Evolutionary conservation across 2,797 vertebrate species (phyloP).

Genomic region (Sebastes dallii): DNA sequence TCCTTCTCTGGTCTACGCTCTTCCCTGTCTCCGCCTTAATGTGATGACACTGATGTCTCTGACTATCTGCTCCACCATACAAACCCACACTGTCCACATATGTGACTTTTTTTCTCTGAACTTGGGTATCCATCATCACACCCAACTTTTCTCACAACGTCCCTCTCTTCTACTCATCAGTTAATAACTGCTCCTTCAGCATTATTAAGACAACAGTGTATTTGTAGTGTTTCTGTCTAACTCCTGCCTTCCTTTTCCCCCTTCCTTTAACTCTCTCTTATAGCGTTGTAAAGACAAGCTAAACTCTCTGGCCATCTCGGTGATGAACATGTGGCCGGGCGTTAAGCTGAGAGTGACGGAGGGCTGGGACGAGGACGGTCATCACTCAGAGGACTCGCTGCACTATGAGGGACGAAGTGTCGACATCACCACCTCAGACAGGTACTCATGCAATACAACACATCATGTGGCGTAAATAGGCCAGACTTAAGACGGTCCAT

Average conservation of each 20-base stretch:
- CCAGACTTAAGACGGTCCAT: background rate
- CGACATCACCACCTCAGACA: conserved; percentile 98
- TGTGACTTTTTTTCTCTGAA: background rate
- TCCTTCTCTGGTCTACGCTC: background rate
- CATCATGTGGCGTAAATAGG: background rate
- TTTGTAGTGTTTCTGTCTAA: conserved; percentile 7
- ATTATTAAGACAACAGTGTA: background rate
- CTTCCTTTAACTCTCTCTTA: background rate
- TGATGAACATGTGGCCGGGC: conserved; percentile 99
- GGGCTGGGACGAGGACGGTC: conserved; percentile 98
- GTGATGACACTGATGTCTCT: background rate
- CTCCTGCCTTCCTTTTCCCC: background rate
- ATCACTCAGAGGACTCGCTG: conserved; percentile 95
- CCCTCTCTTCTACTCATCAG: background rate
- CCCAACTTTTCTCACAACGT: background rate
- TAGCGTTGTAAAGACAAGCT: conserved; percentile 98
- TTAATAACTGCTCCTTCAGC: background rate
- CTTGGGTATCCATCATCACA: background rate
- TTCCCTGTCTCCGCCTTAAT: background rate
- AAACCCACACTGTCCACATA: background rate
- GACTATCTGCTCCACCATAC: background rate
- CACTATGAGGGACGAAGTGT: conserved; percentile 97
- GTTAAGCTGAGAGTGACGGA: conserved; percentile 97
- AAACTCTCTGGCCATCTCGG: conserved; percentile 97
- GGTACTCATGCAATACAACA: conserved; percentile 32